Evolutionary conservation across 1,140 invertebrate species (phyloP), one percentile per base, ranked within the genome.

Genomic region (Micrasema minimum): DNA sequence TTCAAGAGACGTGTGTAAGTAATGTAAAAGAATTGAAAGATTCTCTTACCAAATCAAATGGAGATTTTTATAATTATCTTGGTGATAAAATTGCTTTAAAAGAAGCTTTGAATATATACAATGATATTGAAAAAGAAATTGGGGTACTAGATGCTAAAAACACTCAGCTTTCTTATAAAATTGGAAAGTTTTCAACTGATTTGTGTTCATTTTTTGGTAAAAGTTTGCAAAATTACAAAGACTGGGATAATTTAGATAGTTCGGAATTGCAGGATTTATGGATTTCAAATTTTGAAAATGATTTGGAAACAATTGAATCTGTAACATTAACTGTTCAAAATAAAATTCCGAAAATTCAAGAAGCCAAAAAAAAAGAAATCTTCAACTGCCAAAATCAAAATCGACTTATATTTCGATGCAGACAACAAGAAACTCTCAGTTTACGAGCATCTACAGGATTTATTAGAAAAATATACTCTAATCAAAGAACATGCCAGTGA

Each of bases 391-490:
- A 55, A 31, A 2, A 31, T 31, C 1, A 14, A 12, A 14, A 31
- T 31, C 0, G n/a, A 31, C n/a, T 6, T 11, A 14, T 41, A 20
- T 35, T 20, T 12, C 50, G 31, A 14, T 12, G 12, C 14, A 11
- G 10, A 66, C 12, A 37, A 35, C 31, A 31, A 35, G 23, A 23
- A 31, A 50, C n/a, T 66, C 1, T 50, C 62, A 9, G 26, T 66
- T 43, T 66, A 66, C 12, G 23, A 26, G 45, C 45, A 50, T 9
- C 14, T 66, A 20, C 26, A 50, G 3, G 46, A 51, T 37, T 35
- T 35, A 10, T 9, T 50, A 37, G 46, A 66, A 37, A 66, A 66
- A 2, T 66, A 66, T 38, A 50, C 18, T 4, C 16, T 38, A 11
- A 23, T 66, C 12, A 31, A 37, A 51, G 23, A 50, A 31, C 9